phyloP scores from a whole-genome alignment of 2,113 vertebrate genomes.

The Dicentrarchus labrax region DNA sequence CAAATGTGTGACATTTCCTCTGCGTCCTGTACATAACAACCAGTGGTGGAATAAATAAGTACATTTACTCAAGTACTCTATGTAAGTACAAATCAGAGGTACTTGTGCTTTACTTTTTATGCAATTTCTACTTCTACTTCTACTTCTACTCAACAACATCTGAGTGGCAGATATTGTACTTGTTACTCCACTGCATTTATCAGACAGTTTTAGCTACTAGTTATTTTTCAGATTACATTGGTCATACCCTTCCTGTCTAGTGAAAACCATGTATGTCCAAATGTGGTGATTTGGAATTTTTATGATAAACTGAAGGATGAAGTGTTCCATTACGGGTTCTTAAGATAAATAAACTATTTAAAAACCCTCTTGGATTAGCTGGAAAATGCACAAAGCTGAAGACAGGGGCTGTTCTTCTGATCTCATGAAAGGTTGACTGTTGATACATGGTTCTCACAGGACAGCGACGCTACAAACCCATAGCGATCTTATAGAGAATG shows the following conservation, averaged over 20 bases:
- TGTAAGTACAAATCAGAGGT: not conserved
- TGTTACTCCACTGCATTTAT: not conserved
- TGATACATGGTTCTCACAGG: not conserved
- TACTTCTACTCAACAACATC: not conserved
- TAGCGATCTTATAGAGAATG: not conserved
- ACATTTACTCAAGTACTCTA: not conserved
- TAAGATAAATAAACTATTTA: not conserved
- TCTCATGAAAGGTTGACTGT: not conserved
- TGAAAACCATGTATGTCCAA: not conserved
- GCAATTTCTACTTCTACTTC: too few relatives aligned
- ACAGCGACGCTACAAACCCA: not conserved
- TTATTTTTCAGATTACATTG: not conserved
- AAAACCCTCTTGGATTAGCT: not conserved
- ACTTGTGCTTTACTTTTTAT: not conserved
- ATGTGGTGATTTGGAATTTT: not conserved
- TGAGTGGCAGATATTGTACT: not conserved
- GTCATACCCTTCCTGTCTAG: not conserved
- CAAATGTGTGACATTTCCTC: conserved; percentile 28
- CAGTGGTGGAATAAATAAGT: not conserved
- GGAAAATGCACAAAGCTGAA: not conserved
- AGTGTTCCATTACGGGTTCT: not conserved
- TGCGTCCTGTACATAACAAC: not conserved
- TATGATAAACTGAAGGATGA: not conserved
- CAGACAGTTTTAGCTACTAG: not conserved
- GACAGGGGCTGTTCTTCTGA: too few relatives aligned